Conservation (phyloP, 2,888 invertebrate species). For the Synergus japonicus region DNA sequence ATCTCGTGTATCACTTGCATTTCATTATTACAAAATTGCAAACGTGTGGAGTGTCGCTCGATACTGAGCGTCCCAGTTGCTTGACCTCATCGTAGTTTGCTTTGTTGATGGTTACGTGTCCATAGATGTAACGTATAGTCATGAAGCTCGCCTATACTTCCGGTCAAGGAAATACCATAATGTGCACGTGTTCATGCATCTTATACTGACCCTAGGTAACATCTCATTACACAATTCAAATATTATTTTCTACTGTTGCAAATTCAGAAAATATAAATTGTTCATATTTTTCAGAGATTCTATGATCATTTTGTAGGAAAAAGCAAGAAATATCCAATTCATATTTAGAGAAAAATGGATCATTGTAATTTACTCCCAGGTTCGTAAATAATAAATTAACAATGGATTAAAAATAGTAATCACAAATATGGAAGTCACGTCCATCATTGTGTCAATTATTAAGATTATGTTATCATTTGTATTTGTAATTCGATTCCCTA, state of each 20-base stretch:
- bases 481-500: conserved; percentile 16
- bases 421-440: too few species aligned
- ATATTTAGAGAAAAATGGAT: too few species aligned
- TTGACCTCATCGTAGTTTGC: conserved; percentile 35
- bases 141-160: conserved; percentile 20
- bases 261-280: too few species aligned
- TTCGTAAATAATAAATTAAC: too few species aligned
- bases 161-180: conserved; percentile 21
- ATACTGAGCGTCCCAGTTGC: conserved; percentile 37
- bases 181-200: conserved; percentile 32
- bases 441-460: background rate
- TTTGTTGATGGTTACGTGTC: conserved; percentile 35
- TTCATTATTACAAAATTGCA: conserved; percentile 22
- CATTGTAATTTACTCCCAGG: too few species aligned
- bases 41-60: conserved; percentile 10
- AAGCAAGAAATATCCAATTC: too few species aligned
- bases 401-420: too few species aligned
- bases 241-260: background rate
- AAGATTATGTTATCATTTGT: conserved; percentile 25
- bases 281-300: too few species aligned
- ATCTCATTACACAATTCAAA: background rate
- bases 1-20: conserved; percentile 8
- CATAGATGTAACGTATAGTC: conserved; percentile 30
- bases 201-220: conserved; percentile 12
- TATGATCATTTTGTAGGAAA: too few species aligned